These are phyloP conservation scores for Nymphalis c-album DNA, from an alignment of 2,888 invertebrate genomes.

Conservation along the genomic window DNA sequence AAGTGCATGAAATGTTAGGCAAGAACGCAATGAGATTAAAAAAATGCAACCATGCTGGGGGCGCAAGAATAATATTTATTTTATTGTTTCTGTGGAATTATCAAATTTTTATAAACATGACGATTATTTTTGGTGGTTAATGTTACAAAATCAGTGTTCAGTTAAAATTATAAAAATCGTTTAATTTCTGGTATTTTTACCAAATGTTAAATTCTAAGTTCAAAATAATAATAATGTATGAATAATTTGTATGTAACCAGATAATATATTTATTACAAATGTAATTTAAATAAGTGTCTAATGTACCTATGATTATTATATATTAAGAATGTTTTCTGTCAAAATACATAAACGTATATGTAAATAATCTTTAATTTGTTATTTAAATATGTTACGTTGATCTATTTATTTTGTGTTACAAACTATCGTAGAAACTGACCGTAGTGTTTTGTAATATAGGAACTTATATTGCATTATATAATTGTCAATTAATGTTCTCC, in stretches of 20 bases:
- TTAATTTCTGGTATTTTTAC: neutral
- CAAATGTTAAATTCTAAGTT: neutral
- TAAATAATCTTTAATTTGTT: conserved; percentile 29
- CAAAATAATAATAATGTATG: neutral
- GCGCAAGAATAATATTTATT: neutral
- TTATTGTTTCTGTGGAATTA: neutral
- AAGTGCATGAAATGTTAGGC: conserved; percentile 21
- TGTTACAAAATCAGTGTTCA: neutral
- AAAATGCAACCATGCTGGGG: neutral
- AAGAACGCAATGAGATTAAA: conserved; percentile 4
- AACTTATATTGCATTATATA: conserved; percentile 29
- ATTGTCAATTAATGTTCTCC: conserved; percentile 38
- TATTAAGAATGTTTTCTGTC: conserved; percentile 30
- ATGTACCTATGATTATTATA: conserved; percentile 38
- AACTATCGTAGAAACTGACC: conserved; percentile 19
- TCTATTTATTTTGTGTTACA: conserved; percentile 23
- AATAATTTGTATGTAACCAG: conserved; percentile 6
- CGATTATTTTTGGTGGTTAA: neutral
- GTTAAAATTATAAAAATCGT: neutral
- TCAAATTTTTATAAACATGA: neutral
- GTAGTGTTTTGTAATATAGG: conserved; percentile 23
- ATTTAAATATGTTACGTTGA: conserved; percentile 24
- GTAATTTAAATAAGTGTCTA: conserved; percentile 25
- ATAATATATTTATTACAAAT: conserved; percentile 20
- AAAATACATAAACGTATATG: conserved; percentile 31